These are phyloP conservation scores for Zygothrica quintamaculata DNA, from an alignment of 2,888 invertebrate genomes.

Conservation along the genomic window DNA sequence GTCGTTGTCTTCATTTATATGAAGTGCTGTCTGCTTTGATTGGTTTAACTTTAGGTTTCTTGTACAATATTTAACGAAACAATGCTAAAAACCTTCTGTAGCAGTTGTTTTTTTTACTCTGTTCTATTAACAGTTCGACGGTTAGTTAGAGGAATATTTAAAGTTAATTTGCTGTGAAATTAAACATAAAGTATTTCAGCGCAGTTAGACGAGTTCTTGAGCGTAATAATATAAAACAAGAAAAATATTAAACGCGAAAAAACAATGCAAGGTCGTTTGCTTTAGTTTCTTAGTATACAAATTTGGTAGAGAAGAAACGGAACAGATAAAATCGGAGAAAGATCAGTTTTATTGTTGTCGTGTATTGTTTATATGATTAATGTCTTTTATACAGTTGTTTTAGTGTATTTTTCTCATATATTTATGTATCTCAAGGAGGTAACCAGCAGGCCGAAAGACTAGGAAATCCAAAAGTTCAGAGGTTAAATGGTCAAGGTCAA, in stretches of 20 bases:
- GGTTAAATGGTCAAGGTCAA: conserved; percentile 49
- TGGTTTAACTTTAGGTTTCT: no score
- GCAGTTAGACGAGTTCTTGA: conserved; percentile 31
- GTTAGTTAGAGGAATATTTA: conserved; percentile 34
- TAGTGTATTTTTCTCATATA: no score
- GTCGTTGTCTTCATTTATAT: no score
- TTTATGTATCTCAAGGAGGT: conserved; percentile 14
- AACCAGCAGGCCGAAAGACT: conserved; percentile 1
- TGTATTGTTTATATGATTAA: conserved; percentile 35
- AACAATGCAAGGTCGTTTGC: conserved; percentile 50
- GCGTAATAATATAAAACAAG: conserved; percentile 12
- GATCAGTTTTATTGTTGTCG: conserved; percentile 28
- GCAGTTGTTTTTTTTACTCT: no score
- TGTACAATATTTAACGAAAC: no score
- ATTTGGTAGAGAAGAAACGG: conserved; percentile 33
- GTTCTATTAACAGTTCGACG: conserved; percentile 17
- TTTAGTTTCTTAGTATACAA: neutral
- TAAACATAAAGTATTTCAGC: conserved; percentile 2
- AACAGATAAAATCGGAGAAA: conserved; percentile 40
- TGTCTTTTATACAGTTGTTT: conserved; percentile 16
- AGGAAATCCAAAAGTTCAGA: conserved; percentile 31
- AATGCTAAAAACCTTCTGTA: no score
- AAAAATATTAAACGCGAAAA: neutral
- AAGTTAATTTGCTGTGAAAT: conserved; percentile 14
- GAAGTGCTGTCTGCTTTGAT: no score